phyloP scores from a whole-genome alignment of 2,888 invertebrate genomes.

The Pteria penguin region DNA sequence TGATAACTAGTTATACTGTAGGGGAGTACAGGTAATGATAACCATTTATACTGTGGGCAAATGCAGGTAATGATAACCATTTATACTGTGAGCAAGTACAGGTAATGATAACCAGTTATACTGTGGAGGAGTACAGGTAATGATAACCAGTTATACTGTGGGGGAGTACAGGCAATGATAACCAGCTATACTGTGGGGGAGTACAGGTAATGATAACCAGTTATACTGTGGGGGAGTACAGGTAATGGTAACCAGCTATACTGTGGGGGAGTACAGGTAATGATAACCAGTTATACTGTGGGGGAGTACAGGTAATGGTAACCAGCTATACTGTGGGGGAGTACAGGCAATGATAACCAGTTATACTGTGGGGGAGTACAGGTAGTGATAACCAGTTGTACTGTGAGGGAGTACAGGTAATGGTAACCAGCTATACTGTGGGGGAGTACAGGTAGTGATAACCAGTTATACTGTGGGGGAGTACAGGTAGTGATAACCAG shows the following conservation, averaged over 20 bases:
- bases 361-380: slow-evolving; percentile 15
- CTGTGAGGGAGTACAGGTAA: slow-evolving; percentile 81
- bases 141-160: not conserved
- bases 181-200: no score
- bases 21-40: not conserved
- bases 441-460: slow-evolving; percentile 29
- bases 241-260: slow-evolving; percentile 17
- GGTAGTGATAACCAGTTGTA: not conserved
- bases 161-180: not conserved
- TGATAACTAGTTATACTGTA: not conserved
- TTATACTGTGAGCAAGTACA: slow-evolving; percentile 12
- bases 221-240: slow-evolving; percentile 17
- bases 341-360: slow-evolving; percentile 26
- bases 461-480: slow-evolving; percentile 14
- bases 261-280: slow-evolving; percentile 19
- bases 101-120: slow-evolving; percentile 17
- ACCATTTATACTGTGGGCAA: no score
- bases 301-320: not conserved
- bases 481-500: slow-evolving; percentile 3
- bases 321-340: no score
- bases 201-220: no score
- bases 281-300: not conserved
- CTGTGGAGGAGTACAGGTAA: slow-evolving; percentile 20
- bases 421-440: slow-evolving; percentile 84
- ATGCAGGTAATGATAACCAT: no score